Base-by-base conservation (phyloP, 2,113 vertebrate genomes). In the Hydrochoerus hydrochaeris region DNA sequence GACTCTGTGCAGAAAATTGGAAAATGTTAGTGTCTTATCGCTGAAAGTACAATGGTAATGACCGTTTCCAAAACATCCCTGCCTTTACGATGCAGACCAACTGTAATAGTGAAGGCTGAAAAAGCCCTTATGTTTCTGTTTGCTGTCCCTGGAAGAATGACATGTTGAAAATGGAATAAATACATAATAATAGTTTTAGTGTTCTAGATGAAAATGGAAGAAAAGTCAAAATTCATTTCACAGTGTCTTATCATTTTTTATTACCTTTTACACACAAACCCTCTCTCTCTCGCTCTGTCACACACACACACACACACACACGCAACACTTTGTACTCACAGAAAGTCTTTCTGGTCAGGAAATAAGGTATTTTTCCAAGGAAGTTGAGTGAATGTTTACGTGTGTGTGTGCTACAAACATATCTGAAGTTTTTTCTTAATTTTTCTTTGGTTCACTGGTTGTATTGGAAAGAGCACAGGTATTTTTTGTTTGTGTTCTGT, bases 41-140 rank as follows among this genome's bases (percentile, higher is more conserved):
- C 92, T 92, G 88, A 80, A 85, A 89, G 94, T 88, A 97, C 95
- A 97, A 82, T 80, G 77, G 63, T n/a, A n/a, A 83, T 49, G 85
- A 92, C 85, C 94, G 83, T 95, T 95, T 87, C n/a, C 14, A 69
- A 81, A 92, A 85, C 65, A 77, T 32, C 54, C 17, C 46, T 71
- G 94, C 71, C 78, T 80, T 94, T 88, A 85, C 90, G 85, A 86
- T 88, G 95, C 49, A 83, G 96, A 94, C 93, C 78, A 65, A 58
- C 89, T 84, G 71, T 92, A 58, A 58, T 5, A 32, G 69, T 49
- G 46, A 3, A 85, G 85, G 84, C 60, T 95, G 81, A 94, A 97
- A 46, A 97, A 81, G 10, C 46, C 44, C 30, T 93, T 81, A 32
- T 88, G 85, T 95, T 69, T 85, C 62, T 94, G 63, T 71, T 92